Percentiles rank a stretch among this genome's conserved stretches.
Evolutionary conservation across 2,797 vertebrate genomes (phyloP).

Genomic region (Botia almorhae): DNA sequence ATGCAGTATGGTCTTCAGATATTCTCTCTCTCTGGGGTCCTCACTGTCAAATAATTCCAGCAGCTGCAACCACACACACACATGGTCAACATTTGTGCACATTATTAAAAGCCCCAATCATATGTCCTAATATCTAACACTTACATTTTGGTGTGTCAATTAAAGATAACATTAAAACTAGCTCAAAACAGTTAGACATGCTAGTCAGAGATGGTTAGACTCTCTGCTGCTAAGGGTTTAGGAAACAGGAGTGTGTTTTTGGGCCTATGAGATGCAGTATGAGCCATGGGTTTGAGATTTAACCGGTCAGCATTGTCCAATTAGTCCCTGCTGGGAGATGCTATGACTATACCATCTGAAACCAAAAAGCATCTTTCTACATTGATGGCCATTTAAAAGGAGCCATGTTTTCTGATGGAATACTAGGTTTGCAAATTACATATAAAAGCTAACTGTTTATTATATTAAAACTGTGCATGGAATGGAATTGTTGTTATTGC

Average conservation of each 20-base stretch:
- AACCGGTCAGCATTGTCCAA: background rate
- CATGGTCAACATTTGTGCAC: constrained; percentile 3
- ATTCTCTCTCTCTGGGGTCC: constrained; percentile 91
- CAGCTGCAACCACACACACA: constrained; percentile 72
- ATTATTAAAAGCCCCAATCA: constrained; percentile 21
- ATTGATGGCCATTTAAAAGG: no score
- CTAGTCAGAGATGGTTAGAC: constrained; percentile 1
- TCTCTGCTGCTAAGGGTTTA: background rate
- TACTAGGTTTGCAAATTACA: no score
- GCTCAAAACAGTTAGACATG: background rate
- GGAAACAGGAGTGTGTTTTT: background rate
- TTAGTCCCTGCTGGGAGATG: background rate
- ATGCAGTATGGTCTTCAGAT: constrained; percentile 93
- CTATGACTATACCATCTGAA: background rate
- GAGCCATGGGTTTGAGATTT: background rate
- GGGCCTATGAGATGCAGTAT: background rate
- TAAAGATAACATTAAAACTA: constrained; percentile 1
- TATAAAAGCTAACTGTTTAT: no score
- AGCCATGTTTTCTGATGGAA: no score
- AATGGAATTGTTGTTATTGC: no score
- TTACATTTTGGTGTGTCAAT: constrained; percentile 1
- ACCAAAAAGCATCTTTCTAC: no score
- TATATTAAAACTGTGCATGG: no score
- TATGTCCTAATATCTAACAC: constrained; percentile 2
- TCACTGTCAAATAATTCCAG: constrained; percentile 92